A percentile compares a stretch with the other conserved stretches of the same genome.
phyloP scores from a whole-genome alignment of 2,888 invertebrate genomes.

The Chaetogeoica ovagalla region DNA sequence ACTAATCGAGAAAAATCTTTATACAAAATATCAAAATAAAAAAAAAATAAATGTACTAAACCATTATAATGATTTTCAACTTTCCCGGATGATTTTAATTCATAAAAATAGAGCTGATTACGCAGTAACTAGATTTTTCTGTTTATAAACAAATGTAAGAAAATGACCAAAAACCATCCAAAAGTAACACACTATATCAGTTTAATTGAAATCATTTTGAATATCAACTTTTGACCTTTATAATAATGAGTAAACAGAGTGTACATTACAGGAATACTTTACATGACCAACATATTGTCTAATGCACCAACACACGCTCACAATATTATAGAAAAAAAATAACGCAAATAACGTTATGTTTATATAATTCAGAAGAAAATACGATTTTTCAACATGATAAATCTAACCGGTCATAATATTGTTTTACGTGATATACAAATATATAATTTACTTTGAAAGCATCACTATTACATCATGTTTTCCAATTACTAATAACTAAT shows the following conservation, averaged over 20 bases:
- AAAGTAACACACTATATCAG: neutral
- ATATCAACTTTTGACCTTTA: conserved; percentile 40
- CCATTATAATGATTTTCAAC: neutral
- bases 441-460: neutral
- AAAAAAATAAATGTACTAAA: too few species aligned
- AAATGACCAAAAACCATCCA: neutral
- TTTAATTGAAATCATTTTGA: conserved; percentile 6
- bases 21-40: too few species aligned
- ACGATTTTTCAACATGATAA: neutral
- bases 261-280: neutral
- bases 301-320: neutral
- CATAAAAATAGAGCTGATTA: neutral
- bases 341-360: neutral
- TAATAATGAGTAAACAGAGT: neutral
- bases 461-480: neutral
- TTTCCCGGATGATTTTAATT: neutral
- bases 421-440: neutral
- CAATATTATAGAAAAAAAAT: neutral
- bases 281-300: too few species aligned
- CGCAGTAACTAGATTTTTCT: too few species aligned
- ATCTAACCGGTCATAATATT: neutral
- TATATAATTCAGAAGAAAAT: neutral
- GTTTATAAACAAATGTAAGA: too few species aligned
- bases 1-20: too few species aligned
- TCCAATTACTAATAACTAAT: neutral